phyloP scores from a whole-genome alignment of 2,888 invertebrate genomes.

The Scotopteryx bipunctaria region DNA sequence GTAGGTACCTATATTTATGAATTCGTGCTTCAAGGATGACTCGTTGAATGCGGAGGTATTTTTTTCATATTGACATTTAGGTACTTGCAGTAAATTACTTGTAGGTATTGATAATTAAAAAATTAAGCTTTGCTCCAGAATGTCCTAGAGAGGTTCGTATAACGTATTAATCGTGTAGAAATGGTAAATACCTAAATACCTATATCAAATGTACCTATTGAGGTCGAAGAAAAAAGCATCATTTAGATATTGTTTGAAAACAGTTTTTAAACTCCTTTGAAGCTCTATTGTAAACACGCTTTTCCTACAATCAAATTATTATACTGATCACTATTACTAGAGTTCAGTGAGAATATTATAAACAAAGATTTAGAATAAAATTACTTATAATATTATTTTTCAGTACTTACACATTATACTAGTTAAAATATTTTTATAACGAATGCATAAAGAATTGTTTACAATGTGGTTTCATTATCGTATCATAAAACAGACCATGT shows the following conservation, averaged over 20 bases:
- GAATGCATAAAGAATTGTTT: slow-evolving; percentile 6
- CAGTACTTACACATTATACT: too few species aligned
- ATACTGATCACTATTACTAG: too few species aligned
- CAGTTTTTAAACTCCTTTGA: neutral
- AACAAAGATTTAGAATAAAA: too few species aligned
- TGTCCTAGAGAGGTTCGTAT: too few species aligned
- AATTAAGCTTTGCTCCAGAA: too few species aligned
- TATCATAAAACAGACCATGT: slow-evolving; percentile 3
- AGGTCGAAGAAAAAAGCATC: too few species aligned
- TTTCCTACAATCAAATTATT: neutral
- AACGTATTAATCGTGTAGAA: too few species aligned
- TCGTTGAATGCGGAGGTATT: slow-evolving; percentile 23
- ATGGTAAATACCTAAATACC: too few species aligned
- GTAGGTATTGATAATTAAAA: slow-evolving; percentile 7
- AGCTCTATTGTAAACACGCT: neutral
- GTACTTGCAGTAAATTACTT: neutral
- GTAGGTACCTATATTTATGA: too few species aligned
- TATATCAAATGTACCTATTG: too few species aligned
- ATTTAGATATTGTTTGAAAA: too few species aligned
- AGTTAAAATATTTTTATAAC: slow-evolving; percentile 4
- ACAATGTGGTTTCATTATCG: slow-evolving; percentile 14
- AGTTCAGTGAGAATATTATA: neutral
- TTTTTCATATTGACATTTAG: neutral
- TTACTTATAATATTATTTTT: too few species aligned
- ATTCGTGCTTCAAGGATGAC: slow-evolving; percentile 23